Evolutionary conservation across 2,113 vertebrate genomes (phyloP).

Genomic region (Engystomops pustulosus): DNA sequence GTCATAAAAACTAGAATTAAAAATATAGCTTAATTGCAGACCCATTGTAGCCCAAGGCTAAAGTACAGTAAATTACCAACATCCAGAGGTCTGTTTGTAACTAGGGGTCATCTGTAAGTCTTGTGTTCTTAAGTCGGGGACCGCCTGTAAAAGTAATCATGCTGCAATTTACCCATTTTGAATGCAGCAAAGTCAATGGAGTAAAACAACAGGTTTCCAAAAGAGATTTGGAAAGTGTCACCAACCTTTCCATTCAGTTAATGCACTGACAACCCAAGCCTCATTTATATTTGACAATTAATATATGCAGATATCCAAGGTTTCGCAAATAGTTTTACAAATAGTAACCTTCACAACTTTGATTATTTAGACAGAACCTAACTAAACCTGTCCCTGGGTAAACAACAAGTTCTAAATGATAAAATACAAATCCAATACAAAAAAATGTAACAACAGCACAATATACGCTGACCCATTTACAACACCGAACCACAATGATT

Average conservation of each 20-base stretch:
- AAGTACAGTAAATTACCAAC: too few species aligned
- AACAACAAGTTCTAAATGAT: neutral
- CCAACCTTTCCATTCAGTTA: neutral
- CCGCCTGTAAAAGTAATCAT: too few species aligned
- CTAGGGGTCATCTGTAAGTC: too few species aligned
- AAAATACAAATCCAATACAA: neutral
- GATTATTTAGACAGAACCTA: neutral
- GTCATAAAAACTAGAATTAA: too few species aligned
- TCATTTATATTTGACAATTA: neutral
- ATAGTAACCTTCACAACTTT: neutral
- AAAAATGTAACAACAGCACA: neutral
- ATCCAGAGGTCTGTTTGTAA: too few species aligned
- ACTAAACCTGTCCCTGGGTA: neutral
- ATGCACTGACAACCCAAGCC: neutral
- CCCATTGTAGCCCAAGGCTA: too few species aligned
- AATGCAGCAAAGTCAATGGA: neutral
- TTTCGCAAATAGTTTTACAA: neutral
- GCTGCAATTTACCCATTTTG: neutral
- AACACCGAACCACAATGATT: slow-evolving; percentile 12
- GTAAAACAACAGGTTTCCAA: neutral
- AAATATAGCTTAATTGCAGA: too few species aligned
- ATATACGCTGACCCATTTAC: slow-evolving; percentile 22
- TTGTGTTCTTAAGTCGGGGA: too few species aligned
- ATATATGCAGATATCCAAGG: neutral
- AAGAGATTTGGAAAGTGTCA: neutral